A percentile compares a stretch with the other conserved stretches of the same genome.
Conservation (phyloP, 35 echinoderm and acorn worm species). For the Ptychodera flava region DNA sequence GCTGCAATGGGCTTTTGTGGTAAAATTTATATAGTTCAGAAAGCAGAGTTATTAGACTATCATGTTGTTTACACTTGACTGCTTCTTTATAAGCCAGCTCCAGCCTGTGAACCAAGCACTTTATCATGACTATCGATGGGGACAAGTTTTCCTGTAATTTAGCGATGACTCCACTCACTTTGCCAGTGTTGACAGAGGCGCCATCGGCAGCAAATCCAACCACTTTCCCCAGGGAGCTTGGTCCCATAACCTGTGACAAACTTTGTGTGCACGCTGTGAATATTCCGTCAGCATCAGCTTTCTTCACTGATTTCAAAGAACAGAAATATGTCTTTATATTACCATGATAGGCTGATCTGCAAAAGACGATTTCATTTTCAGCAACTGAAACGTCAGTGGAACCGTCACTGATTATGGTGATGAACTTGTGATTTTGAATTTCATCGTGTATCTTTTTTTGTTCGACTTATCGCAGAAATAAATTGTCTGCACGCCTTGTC, state of each 20-base stretch:
- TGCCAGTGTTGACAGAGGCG: not conserved
- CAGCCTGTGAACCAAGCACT: not conserved
- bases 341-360: not conserved
- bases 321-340: not conserved
- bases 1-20: not conserved
- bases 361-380: not conserved
- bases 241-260: not conserved
- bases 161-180: not conserved
- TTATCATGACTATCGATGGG: not conserved
- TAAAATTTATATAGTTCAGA: not conserved
- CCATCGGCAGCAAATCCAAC: not conserved
- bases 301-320: not conserved
- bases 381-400: not conserved
- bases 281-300: not conserved
- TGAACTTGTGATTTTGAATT: not conserved
- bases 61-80: not conserved
- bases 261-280: not conserved
- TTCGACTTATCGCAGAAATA: not conserved
- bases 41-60: not conserved
- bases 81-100: not conserved
- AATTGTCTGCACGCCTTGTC: not conserved
- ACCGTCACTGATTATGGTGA: not conserved
- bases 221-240: not conserved
- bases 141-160: not conserved
- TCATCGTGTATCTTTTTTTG: not conserved